Base-by-base conservation (phyloP, 2,113 vertebrate species). In the Formicarius rufipectus region DNA sequence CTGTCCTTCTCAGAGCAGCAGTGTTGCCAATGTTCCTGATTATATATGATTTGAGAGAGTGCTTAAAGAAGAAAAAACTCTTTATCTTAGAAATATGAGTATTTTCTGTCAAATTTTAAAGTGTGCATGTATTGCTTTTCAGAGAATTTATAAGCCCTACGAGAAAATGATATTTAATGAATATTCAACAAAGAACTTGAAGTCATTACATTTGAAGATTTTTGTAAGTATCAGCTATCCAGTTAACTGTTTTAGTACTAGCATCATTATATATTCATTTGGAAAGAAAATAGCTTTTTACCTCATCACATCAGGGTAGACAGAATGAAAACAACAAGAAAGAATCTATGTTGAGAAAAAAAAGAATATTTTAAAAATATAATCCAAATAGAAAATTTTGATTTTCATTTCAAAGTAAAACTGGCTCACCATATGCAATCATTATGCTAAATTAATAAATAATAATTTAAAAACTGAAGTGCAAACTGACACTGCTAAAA, bases 21-120 rank as follows among this genome's bases (percentile, higher is more conserved):
- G 89, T 97, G 96, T 97, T 98, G 98, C 98, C 97, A 98, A 78
- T 95, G 94, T 95, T 98, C 97, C 97, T 98, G 98, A 97, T 98
- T 98, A 98, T 95, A 97, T 98, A 98, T 98, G 97, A 98, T 98
- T 98, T 98, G 97, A 97, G 97, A 98, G 95, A 97, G 90, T 97
- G 96, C 94, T 98, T 98, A 98, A 96, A 97, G 94, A 97, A 98
- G 96, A 96, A 98, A 97, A 97, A 96, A 59, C 30, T 90, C 91
- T 97, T 95, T 97, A 96, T 97, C 94, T 96, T 96, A 97, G 96
- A 98, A 98, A 97, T 98, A 97, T 94, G 97, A 98, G 95, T 97
- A 96, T 97, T 97, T 98, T 98, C 95, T 98, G 97, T 97, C 97
- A 98, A 97, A 97, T 93, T 98, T 98, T 97, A 97, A 97, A 97